Evolutionary conservation across 2,888 invertebrate species (phyloP).

Genomic region (Agrotis segetum): DNA sequence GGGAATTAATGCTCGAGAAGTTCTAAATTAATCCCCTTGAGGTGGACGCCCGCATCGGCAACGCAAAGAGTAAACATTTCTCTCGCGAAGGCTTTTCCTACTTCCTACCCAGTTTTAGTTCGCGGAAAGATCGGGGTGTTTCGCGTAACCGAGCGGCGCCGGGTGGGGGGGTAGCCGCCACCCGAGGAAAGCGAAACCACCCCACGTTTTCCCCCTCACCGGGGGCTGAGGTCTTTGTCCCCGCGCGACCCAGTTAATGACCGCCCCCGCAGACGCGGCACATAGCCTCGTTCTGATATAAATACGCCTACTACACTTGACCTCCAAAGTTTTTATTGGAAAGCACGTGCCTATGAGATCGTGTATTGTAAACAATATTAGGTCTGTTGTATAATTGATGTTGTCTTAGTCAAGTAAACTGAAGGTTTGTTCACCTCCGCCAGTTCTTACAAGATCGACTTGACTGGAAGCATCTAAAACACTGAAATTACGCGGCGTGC

Average conservation of each 20-base stretch:
- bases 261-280: conserved; percentile 87
- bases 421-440: conserved; percentile 50
- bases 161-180: conserved; percentile 72
- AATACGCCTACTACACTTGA: conserved; percentile 91
- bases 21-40: conserved; percentile 87
- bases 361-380: conserved; percentile 83
- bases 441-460: conserved; percentile 24
- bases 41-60: conserved; percentile 77
- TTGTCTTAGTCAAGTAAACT: conserved; percentile 49
- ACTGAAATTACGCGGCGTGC: conserved; percentile 32
- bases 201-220: conserved; percentile 77
- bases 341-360: conserved; percentile 87
- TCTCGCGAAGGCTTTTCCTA: conserved; percentile 67
- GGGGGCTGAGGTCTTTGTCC: conserved; percentile 87
- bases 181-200: conserved; percentile 86
- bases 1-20: conserved; percentile 82
- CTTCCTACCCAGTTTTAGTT: conserved; percentile 68
- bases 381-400: conserved; percentile 62
- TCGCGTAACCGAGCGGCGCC: conserved; percentile 74
- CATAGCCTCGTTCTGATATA: conserved; percentile 89
- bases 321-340: conserved; percentile 91
- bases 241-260: conserved; percentile 90
- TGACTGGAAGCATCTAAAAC: conserved; percentile 11
- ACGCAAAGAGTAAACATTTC: conserved; percentile 81
- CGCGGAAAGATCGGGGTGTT: conserved; percentile 78